phyloP scores from a whole-genome alignment of 2,113 vertebrate species.

The Suricata suricatta region DNA sequence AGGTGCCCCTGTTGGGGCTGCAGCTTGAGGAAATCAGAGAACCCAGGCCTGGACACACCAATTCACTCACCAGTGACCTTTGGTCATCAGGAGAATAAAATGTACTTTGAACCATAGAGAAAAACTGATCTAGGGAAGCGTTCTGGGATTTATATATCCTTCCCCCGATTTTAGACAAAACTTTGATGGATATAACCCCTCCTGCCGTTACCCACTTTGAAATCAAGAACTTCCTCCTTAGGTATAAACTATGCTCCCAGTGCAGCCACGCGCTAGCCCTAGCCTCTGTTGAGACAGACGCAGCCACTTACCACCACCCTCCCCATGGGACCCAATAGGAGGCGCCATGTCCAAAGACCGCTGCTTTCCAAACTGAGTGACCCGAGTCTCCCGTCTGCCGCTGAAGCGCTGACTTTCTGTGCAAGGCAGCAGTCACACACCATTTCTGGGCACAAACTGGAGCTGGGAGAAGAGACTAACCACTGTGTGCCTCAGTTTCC shows the following conservation, averaged over 20 bases:
- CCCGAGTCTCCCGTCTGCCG: background rate
- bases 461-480: background rate
- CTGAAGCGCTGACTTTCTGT: background rate
- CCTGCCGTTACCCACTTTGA: background rate
- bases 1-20: background rate
- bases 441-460: background rate
- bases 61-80: background rate
- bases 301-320: background rate
- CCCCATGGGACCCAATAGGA: background rate
- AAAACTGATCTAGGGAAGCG: background rate
- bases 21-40: background rate
- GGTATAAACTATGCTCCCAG: background rate
- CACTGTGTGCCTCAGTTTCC: background rate
- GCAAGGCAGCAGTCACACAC: background rate
- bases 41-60: background rate
- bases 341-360: accelerated
- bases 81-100: background rate
- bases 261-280: background rate
- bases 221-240: background rate
- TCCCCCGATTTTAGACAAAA: background rate
- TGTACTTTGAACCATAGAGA: background rate
- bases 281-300: background rate
- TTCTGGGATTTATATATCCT: background rate
- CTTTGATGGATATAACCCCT: background rate
- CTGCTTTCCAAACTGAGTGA: background rate